A percentile compares a stretch with the other conserved stretches of the same genome.
Evolutionary conservation across 2,113 vertebrate species (phyloP).

Genomic region (Coturnix japonica): DNA sequence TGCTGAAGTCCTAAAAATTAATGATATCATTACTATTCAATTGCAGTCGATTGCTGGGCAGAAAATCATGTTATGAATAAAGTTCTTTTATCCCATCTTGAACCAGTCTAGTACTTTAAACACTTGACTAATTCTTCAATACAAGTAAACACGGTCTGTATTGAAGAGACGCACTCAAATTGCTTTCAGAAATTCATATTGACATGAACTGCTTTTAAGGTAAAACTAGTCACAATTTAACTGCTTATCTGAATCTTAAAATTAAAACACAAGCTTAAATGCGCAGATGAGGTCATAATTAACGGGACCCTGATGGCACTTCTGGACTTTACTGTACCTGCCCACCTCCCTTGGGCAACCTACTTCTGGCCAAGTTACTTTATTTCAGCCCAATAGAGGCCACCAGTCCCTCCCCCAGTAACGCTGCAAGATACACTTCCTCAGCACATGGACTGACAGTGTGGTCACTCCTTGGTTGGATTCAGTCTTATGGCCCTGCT

Average conservation of each 20-base stretch:
- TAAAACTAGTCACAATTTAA: background rate
- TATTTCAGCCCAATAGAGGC: background rate
- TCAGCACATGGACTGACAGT: background rate
- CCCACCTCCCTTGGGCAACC: background rate
- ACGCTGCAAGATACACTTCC: background rate
- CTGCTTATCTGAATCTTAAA: background rate
- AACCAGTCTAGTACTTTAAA: background rate
- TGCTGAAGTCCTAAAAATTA: constrained; percentile 66
- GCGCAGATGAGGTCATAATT: background rate
- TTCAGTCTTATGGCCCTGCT: background rate
- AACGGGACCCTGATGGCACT: fast-evolving
- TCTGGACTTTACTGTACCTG: fast-evolving
- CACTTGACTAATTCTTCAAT: background rate
- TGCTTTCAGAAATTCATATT: background rate
- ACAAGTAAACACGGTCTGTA: background rate
- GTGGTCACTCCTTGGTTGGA: background rate
- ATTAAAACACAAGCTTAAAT: background rate
- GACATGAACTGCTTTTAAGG: background rate
- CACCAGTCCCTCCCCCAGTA: background rate
- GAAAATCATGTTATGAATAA: constrained; percentile 11
- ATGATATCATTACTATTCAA: constrained; percentile 63
- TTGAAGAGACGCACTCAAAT: background rate
- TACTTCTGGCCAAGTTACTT: background rate
- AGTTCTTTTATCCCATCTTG: constrained; percentile 1
- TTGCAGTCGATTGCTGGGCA: background rate